phyloP scores from a whole-genome alignment of 2,113 vertebrate genomes.

The Genyomyrus donnyi region DNA sequence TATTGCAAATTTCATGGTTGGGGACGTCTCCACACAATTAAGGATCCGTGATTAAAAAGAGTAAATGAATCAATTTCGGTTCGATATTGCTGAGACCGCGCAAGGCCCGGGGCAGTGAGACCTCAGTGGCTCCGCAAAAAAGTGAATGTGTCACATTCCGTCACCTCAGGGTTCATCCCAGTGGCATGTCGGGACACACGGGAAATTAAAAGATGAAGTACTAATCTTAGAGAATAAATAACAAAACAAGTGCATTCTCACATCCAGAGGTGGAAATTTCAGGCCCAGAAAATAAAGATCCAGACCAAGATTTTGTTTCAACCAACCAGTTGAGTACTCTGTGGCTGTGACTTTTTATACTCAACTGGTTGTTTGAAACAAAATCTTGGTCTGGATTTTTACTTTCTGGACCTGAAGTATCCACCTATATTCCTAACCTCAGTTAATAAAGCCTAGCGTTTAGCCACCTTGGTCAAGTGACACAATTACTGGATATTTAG shows the following conservation, averaged over 20 bases:
- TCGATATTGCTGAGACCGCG: neutral
- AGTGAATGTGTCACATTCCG: neutral
- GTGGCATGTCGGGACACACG: neutral
- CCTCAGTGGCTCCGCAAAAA: neutral
- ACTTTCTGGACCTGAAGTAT: no score
- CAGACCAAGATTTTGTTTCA: no score
- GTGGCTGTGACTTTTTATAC: no score
- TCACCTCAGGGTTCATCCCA: neutral
- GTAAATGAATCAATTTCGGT: neutral
- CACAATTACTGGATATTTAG: neutral
- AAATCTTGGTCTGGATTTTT: no score
- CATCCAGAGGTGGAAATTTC: neutral
- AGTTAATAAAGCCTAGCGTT: neutral
- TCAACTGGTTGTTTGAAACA: no score
- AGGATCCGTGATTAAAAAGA: neutral
- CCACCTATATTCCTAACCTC: neutral
- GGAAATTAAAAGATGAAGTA: neutral
- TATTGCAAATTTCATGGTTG: conserved; percentile 20
- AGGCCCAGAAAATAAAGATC: no score
- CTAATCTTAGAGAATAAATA: neutral
- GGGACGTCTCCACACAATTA: conserved; percentile 37
- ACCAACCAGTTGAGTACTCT: no score
- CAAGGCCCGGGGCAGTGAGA: neutral
- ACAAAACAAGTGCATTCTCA: neutral
- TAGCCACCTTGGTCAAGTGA: neutral